Evolutionary conservation across 2,888 invertebrate species (phyloP).

Genomic region (Anorthoa munda): DNA sequence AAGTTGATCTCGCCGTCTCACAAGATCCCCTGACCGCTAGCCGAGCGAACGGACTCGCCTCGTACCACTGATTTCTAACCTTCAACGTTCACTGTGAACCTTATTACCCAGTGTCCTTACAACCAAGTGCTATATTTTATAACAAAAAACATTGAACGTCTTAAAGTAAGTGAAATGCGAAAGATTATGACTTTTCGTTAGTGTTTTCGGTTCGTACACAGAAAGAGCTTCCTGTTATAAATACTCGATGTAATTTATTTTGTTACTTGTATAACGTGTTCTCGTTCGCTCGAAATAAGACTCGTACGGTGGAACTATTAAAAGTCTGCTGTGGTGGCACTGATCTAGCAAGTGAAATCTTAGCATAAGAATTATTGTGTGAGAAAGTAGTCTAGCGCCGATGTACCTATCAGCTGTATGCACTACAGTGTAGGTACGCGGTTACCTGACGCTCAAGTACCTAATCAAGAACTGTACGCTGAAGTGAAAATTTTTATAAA

Average conservation of each 20-base stretch:
- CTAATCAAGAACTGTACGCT: slow-evolving; percentile 65
- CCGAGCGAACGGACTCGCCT: slow-evolving; percentile 78
- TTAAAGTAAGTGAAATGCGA: slow-evolving; percentile 49
- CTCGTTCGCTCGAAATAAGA: slow-evolving; percentile 75
- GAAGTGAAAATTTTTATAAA: slow-evolving; percentile 69
- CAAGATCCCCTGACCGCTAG: slow-evolving; percentile 79
- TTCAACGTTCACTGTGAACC: slow-evolving; percentile 34
- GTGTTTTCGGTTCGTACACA: slow-evolving; percentile 61
- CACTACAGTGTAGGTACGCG: slow-evolving; percentile 72
- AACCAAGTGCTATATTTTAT: slow-evolving; percentile 46
- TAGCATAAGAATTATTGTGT: slow-evolving; percentile 71
- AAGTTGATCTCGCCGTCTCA: slow-evolving; percentile 62
- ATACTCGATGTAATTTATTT: slow-evolving; percentile 64
- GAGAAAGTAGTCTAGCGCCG: slow-evolving; percentile 73
- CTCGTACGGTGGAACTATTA: slow-evolving; percentile 47
- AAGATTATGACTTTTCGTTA: slow-evolving; percentile 40
- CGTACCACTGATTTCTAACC: slow-evolving; percentile 85
- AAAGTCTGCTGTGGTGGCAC: slow-evolving; percentile 55
- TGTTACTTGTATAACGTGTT: slow-evolving; percentile 64
- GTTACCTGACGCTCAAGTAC: slow-evolving; percentile 72
- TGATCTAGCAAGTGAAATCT: slow-evolving; percentile 43
- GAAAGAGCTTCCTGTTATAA: slow-evolving; percentile 76
- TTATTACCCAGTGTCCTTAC: slow-evolving; percentile 39
- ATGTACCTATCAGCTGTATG: slow-evolving; percentile 72
- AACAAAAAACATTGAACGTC: slow-evolving; percentile 16